phyloP scores from a whole-genome alignment of 1,140 invertebrate genomes.

The Lanistes nyassanus region DNA sequence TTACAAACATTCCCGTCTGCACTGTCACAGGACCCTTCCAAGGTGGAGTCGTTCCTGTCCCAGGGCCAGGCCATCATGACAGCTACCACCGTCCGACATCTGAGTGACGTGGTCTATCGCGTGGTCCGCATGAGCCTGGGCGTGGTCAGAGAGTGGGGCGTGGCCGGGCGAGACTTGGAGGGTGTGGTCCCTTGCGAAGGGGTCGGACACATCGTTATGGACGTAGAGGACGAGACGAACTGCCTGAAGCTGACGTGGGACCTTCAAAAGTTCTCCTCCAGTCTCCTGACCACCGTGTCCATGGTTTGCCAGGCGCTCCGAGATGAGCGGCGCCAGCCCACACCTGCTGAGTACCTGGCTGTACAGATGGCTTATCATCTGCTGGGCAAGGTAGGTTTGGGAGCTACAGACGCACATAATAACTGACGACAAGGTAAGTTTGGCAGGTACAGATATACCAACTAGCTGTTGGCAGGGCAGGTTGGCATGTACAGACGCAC shows the following conservation, averaged over 20 bases:
- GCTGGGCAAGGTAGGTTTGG: constrained; percentile 16
- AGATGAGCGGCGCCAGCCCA: constrained; percentile 34
- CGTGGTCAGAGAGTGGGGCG: constrained; percentile 28
- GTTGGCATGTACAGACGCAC: too few species aligned
- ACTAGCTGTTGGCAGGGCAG: too few species aligned
- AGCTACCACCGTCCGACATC: constrained; percentile 10
- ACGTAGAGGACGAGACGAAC: constrained; percentile 24
- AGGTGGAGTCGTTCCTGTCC: constrained; percentile 16
- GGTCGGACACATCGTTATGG: constrained; percentile 19
- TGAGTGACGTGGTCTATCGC: constrained; percentile 16
- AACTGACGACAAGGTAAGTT: too few species aligned
- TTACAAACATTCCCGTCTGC: too few species aligned
- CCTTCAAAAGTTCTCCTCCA: constrained; percentile 4
- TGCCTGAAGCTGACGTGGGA: constrained; percentile 30
- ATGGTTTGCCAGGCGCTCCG: constrained; percentile 21
- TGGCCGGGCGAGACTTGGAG: constrained; percentile 5
- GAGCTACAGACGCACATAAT: too few species aligned
- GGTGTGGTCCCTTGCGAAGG: constrained; percentile 25
- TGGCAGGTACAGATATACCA: too few species aligned
- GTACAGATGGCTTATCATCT: constrained; percentile 30
- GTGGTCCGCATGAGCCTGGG: constrained; percentile 14
- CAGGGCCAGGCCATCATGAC: constrained; percentile 22
- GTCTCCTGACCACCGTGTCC: constrained; percentile 23
- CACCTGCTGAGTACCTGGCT: constrained; percentile 30
- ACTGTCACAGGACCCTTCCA: background rate